Evolutionary conservation across 2,113 vertebrate species (phyloP), one percentile per base, ranked within the genome.

Genomic region (Acanthochromis polyacanthus): DNA sequence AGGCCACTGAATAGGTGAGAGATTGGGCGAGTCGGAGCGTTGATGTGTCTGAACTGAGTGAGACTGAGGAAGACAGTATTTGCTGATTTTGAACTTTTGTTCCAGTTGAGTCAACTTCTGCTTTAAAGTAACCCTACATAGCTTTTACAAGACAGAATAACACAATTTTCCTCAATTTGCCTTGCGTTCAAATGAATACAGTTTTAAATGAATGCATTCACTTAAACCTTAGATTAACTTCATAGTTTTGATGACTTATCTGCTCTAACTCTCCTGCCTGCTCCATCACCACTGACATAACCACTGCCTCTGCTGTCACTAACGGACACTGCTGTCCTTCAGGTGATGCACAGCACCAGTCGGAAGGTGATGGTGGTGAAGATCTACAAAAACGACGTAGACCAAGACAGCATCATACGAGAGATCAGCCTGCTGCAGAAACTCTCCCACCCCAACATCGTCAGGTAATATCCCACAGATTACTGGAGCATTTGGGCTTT

Each of bases 351-450:
- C 74, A 92, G 68, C 74, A 91, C 82, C 45, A 93, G 89, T n/a
- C 85, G 87, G 43, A 97, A 97, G 76, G 94, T 94, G 78, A 96
- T 96, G 95, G 96, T 97, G 88, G 96, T 97, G 78, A 97, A 97
- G 92, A 96, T 97, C 87, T 97, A 97, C 77, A 97, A 96, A 91
- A 96, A 96, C 0, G 94, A 96, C 0, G 96, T 97, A 76, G 96
- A 97, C 82, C 95, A 97, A 77, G 95, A 96, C 84, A 96, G 95
- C 90, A 96, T 97, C 4, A 94, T 97, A 17, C 92, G 96, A 43
- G 96, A 97, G 91, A 97, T 97, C 88, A 96, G 94, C 86, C 93
- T 97, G 19, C 91, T 97, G 80, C 96, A 96, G 92, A 97, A 97
- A 71, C 93, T 97, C 25, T 97, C 96, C 30, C 96, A 97, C 61